phyloP scores from a whole-genome alignment of 2,888 invertebrate genomes.

The Altica lythri region DNA sequence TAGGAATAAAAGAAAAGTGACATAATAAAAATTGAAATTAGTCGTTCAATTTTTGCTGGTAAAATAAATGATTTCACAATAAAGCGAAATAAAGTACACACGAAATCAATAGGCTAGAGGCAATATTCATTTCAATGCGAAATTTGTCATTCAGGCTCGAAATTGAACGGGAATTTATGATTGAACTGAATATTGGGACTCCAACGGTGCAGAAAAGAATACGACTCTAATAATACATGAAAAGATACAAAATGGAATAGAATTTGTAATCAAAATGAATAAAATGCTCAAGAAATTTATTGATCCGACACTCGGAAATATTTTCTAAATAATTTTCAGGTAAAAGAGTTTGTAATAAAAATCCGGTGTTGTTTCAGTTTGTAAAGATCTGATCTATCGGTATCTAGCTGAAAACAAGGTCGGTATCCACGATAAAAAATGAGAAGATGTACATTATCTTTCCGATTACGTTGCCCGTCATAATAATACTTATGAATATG shows the following conservation, averaged over 20 bases:
- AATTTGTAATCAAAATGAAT: constrained; percentile 19
- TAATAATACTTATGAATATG: constrained; percentile 52
- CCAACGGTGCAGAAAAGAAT: constrained; percentile 51
- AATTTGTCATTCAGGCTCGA: constrained; percentile 59
- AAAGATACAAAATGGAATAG: constrained; percentile 38
- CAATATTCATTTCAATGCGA: constrained; percentile 59
- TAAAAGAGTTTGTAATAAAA: too few relatives aligned
- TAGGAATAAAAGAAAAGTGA: constrained; percentile 9
- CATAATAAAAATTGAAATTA: constrained; percentile 25
- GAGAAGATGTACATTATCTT: constrained; percentile 40
- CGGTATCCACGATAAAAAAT: neutral
- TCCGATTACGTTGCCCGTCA: constrained; percentile 40
- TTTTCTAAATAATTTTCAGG: too few relatives aligned
- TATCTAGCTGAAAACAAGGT: too few relatives aligned
- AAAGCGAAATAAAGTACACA: constrained; percentile 48
- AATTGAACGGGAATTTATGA: constrained; percentile 58
- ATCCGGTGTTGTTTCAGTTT: too few relatives aligned
- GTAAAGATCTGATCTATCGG: too few relatives aligned
- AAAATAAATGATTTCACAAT: constrained; percentile 39
- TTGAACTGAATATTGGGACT: constrained; percentile 55
- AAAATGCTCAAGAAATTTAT: constrained; percentile 18
- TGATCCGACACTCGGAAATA: too few relatives aligned
- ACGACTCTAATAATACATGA: constrained; percentile 53
- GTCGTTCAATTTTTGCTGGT: constrained; percentile 27
- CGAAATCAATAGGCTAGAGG: constrained; percentile 54